Percentiles rank a stretch among this genome's conserved stretches.
Evolutionary conservation across 1,140 invertebrate genomes (phyloP).

Genomic region (Agrypnia vestita): DNA sequence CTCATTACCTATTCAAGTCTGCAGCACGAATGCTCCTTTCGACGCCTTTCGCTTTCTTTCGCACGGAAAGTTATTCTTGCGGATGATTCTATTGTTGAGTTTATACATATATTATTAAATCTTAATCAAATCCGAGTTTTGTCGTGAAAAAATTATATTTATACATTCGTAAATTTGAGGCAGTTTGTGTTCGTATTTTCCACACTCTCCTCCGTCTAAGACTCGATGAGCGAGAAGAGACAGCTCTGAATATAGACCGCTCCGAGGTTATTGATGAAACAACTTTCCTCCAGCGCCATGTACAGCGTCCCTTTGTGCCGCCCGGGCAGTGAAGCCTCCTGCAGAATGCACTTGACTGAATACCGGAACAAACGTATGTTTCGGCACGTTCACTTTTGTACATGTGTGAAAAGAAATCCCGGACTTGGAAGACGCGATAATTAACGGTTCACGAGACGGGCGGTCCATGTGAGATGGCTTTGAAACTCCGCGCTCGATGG

Average conservation of each 20-base stretch:
- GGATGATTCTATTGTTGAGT: too few species aligned
- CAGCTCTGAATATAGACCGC: not conserved
- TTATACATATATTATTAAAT: too few species aligned
- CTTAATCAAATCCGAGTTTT: too few species aligned
- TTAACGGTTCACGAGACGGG: slow-evolving; percentile 24
- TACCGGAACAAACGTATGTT: slow-evolving; percentile 13
- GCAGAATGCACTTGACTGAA: slow-evolving; percentile 8
- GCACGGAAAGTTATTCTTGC: not conserved
- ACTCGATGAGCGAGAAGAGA: too few species aligned
- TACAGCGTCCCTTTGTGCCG: slow-evolving; percentile 11
- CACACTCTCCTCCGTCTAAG: too few species aligned
- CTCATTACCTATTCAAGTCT: not conserved
- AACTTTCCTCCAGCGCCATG: slow-evolving; percentile 22
- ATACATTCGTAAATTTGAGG: too few species aligned
- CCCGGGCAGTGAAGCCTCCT: not conserved
- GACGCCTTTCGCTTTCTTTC: slow-evolving; percentile 37
- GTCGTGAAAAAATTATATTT: too few species aligned
- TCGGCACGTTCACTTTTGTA: slow-evolving; percentile 41
- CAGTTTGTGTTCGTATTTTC: too few species aligned
- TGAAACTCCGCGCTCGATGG: not conserved
- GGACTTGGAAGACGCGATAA: slow-evolving; percentile 32
- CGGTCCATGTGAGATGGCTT: not conserved
- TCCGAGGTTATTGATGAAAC: not conserved
- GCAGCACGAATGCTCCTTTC: not conserved
- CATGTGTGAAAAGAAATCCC: slow-evolving; percentile 12